phyloP scores from a whole-genome alignment of 2,113 vertebrate species.

The Ginglymostoma cirratum region DNA sequence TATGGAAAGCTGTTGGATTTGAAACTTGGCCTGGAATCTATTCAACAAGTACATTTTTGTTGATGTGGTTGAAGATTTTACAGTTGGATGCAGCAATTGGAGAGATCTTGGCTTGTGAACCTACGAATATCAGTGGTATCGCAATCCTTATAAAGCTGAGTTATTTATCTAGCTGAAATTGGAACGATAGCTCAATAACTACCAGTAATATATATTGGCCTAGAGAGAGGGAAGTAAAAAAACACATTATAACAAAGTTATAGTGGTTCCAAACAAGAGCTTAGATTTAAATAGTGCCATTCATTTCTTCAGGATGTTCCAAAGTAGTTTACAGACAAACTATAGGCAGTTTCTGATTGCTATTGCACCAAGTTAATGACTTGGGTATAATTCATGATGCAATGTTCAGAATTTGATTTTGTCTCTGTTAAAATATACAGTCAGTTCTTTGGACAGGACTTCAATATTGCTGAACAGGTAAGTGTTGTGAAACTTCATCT shows the following conservation, averaged over 20 bases:
- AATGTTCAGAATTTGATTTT: background rate
- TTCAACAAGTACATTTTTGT: background rate
- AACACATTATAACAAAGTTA: background rate
- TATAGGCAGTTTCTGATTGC: background rate
- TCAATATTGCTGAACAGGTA: too few species aligned
- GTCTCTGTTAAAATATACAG: background rate
- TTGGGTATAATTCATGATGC: background rate
- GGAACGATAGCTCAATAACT: background rate
- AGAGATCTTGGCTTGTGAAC: background rate
- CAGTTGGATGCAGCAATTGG: background rate
- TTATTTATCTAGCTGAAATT: background rate
- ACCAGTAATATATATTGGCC: too few species aligned
- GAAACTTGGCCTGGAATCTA: background rate
- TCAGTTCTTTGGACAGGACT: too few species aligned
- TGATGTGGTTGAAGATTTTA: background rate
- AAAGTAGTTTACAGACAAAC: background rate
- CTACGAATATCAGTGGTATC: background rate
- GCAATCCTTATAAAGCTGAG: background rate
- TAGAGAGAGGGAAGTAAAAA: background rate
- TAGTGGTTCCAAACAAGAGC: background rate
- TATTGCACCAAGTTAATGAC: background rate
- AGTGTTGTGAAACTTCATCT: too few species aligned
- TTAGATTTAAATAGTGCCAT: background rate
- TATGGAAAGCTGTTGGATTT: background rate
- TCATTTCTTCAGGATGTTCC: background rate